Evolutionary conservation across 2,888 invertebrate genomes (phyloP), one percentile per base, ranked within the genome.

Genomic region (Adelphocoris suturalis): DNA sequence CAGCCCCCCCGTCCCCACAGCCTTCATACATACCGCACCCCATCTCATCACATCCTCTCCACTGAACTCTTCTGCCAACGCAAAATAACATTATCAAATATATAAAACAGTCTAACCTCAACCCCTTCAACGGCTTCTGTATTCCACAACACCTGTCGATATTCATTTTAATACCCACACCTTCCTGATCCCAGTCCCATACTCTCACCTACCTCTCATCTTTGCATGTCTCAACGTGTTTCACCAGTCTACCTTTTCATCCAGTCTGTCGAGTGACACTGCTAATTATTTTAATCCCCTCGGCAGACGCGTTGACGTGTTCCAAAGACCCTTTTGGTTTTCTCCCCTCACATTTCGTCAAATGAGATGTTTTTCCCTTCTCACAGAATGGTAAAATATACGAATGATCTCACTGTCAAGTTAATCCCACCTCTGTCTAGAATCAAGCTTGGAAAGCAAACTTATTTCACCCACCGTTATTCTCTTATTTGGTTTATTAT

Each of bases 71-170:
- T 82, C 52, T 27, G 19, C 48, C 37, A 11, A 27, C 19, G 48
- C 52, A 82, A 82, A 82, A 82, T 82, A 52, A 82, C 82, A 82
- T 82, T 82, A 82, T 82, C 82, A 82, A 52, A 82, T 48, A 52
- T 82, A 82, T 82, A 52, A 82, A 52, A 82, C 55, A 82, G 78
- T 78, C 78, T 46, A 78, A 78, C 78, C 78, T 46, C 78, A 11
- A 76, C 76, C 76, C 76, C 47, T 78, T 46, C 78, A 78, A 16
- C 78, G 47, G 47, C 78, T 78, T 47, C 78, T 47, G 19, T 78
- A 78, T 19, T n/a, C 78, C 78, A 46, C 46, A 78, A 78, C 78
- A 78, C 78, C 78, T 78, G 78, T 46, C 78, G 78, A 78, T 78
- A 78, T 78, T 78, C 46, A 13, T 78, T 78, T n/a, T 78, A 78